These are phyloP conservation scores for Sebastes cheni DNA, from an alignment of 2,797 vertebrate species.

Conservation along the genomic window DNA sequence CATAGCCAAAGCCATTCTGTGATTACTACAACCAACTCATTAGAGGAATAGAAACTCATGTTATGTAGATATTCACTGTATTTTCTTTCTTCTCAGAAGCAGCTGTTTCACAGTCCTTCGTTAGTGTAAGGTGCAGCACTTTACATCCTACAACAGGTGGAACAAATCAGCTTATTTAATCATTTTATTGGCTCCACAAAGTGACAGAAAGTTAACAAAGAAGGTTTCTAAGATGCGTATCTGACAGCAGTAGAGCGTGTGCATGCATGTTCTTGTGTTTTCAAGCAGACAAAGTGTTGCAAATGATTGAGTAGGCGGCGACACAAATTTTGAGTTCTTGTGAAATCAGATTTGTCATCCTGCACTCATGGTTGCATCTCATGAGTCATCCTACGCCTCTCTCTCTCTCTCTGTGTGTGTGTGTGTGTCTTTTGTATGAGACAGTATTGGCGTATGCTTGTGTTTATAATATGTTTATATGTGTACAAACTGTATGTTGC, in stretches of 20 bases:
- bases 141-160: neutral
- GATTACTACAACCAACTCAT: neutral
- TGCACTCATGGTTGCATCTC: constrained; percentile 9
- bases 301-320: constrained; percentile 2
- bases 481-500: neutral
- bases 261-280: constrained; percentile 12
- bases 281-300: neutral
- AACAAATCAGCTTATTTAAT: neutral
- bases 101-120: neutral
- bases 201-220: neutral
- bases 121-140: neutral
- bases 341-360: constrained; percentile 43
- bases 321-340: constrained; percentile 47
- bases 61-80: neutral
- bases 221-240: neutral
- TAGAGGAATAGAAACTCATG: neutral
- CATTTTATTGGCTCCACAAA: neutral
- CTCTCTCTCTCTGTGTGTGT: too few relatives aligned
- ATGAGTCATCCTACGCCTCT: constrained; percentile 32
- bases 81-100: neutral
- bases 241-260: neutral
- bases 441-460: neutral
- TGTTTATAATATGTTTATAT: neutral
- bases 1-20: neutral
- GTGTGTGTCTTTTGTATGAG: neutral